phyloP scores from a whole-genome alignment of 2,888 invertebrate species.

The Poecilus cupreus region DNA sequence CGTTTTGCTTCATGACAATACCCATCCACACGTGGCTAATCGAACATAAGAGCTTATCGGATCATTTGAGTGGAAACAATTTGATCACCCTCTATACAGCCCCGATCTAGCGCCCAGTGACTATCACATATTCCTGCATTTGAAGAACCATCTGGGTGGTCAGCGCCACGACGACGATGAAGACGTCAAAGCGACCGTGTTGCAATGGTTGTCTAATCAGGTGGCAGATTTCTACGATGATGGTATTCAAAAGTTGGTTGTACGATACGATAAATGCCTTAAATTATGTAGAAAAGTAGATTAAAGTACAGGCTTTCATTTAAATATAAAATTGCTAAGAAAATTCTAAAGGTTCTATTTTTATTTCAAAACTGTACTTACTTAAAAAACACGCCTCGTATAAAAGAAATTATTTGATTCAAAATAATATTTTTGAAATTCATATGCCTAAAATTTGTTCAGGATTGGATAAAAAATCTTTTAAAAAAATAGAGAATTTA shows the following conservation, averaged over 20 bases:
- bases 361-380: background rate
- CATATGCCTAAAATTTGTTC: too few species aligned
- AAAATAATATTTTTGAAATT: too few species aligned
- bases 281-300: conserved; percentile 57
- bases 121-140: conserved; percentile 46
- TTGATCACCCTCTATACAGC: background rate
- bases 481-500: too few species aligned
- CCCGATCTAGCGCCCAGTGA: too few species aligned
- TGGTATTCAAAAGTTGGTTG: conserved; percentile 60
- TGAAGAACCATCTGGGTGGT: conserved; percentile 54
- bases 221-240: conserved; percentile 15
- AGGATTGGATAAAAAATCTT: too few species aligned
- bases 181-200: conserved; percentile 23
- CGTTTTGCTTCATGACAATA: conserved; percentile 22
- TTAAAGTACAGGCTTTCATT: background rate
- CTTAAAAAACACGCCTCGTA: background rate
- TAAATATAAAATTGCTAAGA: conserved; percentile 7
- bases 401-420: too few species aligned
- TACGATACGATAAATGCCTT: conserved; percentile 61
- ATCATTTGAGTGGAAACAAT: too few species aligned
- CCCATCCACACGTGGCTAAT: too few species aligned
- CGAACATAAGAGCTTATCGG: too few species aligned
- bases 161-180: conserved; percentile 42
- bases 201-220: too few species aligned
- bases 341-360: conserved; percentile 13